These are phyloP conservation scores for Sebastes melanostomus DNA, from an alignment of 2,797 vertebrate species.

Conservation along the genomic window DNA sequence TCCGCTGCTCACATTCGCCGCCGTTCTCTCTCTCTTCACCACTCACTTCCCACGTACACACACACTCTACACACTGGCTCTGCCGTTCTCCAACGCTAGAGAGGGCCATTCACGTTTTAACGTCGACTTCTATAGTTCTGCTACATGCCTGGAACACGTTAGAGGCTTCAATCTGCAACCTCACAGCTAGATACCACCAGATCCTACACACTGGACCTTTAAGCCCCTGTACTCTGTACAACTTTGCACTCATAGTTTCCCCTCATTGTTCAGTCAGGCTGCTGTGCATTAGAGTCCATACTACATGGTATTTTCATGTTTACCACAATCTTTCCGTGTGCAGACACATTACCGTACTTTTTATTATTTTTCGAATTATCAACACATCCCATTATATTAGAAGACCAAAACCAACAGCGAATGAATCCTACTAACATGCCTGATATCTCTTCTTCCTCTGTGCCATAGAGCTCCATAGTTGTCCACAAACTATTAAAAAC, in stretches of 20 bases:
- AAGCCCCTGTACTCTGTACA: not conserved
- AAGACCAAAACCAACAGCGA: not conserved
- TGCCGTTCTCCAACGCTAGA: no score
- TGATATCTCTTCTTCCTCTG: not conserved
- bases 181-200: no score
- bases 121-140: no score
- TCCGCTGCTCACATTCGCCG: no score
- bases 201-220: not conserved
- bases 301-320: not conserved
- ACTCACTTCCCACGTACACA: no score
- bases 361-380: not conserved
- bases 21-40: no score
- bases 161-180: no score
- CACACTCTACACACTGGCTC: no score
- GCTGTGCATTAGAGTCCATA: not conserved
- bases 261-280: not conserved
- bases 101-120: no score
- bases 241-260: not conserved
- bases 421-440: not conserved
- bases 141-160: no score
- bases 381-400: not conserved
- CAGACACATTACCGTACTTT: not conserved
- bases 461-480: not conserved
- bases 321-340: not conserved
- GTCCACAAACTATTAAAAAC: not conserved